Evolutionary conservation across 2,888 invertebrate species (phyloP).

Genomic region (Disparrhopalites patrizii): DNA sequence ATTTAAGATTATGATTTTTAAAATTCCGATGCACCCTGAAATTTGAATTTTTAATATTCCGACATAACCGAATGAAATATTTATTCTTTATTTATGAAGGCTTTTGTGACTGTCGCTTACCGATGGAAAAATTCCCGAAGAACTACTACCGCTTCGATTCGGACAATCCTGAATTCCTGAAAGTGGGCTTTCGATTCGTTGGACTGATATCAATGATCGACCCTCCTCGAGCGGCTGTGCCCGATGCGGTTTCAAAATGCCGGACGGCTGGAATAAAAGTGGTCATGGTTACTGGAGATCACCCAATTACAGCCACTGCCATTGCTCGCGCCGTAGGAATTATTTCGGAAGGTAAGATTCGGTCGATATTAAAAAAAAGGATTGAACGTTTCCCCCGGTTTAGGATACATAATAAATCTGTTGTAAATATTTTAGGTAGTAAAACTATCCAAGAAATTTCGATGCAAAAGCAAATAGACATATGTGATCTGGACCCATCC

Average conservation of each 20-base stretch:
- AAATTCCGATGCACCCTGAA: no score
- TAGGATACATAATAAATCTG: neutral
- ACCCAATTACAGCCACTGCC: slow-evolving; percentile 71
- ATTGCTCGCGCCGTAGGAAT: slow-evolving; percentile 88
- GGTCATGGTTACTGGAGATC: slow-evolving; percentile 83
- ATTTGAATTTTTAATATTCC: no score
- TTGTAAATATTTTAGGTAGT: slow-evolving; percentile 37
- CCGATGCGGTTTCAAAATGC: slow-evolving; percentile 65
- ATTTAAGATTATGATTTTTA: no score
- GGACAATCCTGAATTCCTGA: slow-evolving; percentile 64
- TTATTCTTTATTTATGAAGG: slow-evolving; percentile 53
- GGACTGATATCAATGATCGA: slow-evolving; percentile 70
- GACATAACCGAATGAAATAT: neutral
- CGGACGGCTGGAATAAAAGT: slow-evolving; percentile 61
- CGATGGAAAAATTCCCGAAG: slow-evolving; percentile 62
- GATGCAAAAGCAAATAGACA: slow-evolving; percentile 51
- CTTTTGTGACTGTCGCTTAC: slow-evolving; percentile 89
- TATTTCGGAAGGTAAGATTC: slow-evolving; percentile 72
- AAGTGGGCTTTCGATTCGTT: slow-evolving; percentile 60
- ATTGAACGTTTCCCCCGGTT: neutral
- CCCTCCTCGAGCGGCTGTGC: slow-evolving; percentile 53
- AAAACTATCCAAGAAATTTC: slow-evolving; percentile 55
- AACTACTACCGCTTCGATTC: slow-evolving; percentile 58
- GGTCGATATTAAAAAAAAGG: slow-evolving; percentile 4
- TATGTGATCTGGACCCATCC: slow-evolving; percentile 51